phyloP scores from a whole-genome alignment of 2,797 vertebrate genomes.

The Sarcophilus harrisii region DNA sequence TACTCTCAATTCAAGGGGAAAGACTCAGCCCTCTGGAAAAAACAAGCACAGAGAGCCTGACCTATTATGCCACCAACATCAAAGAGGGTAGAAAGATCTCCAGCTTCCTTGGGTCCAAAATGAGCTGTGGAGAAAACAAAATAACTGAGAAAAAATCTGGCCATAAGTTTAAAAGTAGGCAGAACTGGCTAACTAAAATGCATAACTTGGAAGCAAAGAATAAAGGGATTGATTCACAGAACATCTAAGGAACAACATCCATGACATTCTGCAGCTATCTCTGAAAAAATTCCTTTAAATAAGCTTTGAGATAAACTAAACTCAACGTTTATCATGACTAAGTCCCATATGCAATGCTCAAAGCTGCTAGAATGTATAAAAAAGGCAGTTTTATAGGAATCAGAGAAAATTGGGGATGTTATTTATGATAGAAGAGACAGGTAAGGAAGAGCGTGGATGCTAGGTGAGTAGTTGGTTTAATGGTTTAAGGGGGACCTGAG shows the following conservation, averaged over 20 bases:
- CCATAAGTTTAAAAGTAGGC: neutral
- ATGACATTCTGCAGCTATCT: neutral
- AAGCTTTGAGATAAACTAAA: neutral
- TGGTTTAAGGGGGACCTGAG: neutral
- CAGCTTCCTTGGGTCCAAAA: conserved; percentile 93
- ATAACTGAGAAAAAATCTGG: neutral
- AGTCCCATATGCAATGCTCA: neutral
- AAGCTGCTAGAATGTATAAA: neutral
- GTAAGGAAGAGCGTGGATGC: neutral
- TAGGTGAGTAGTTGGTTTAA: neutral
- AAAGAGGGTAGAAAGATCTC: conserved; percentile 96
- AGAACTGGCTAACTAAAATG: conserved; percentile 40
- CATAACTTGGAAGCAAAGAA: conserved; percentile 42
- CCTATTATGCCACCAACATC: conserved; percentile 96
- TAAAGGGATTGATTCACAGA: conserved; percentile 1
- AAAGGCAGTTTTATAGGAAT: neutral
- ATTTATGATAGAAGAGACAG: neutral
- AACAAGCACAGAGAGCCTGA: conserved; percentile 77
- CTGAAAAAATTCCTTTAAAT: neutral
- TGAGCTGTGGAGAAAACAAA: conserved; percentile 87
- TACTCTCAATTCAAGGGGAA: neutral
- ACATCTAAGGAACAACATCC: neutral
- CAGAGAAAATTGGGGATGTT: neutral
- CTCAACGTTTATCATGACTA: conserved; percentile 7
- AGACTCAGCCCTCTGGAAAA: neutral